Conservation (phyloP, 2,113 vertebrate genomes). For the Leptodactylus fuscus region DNA sequence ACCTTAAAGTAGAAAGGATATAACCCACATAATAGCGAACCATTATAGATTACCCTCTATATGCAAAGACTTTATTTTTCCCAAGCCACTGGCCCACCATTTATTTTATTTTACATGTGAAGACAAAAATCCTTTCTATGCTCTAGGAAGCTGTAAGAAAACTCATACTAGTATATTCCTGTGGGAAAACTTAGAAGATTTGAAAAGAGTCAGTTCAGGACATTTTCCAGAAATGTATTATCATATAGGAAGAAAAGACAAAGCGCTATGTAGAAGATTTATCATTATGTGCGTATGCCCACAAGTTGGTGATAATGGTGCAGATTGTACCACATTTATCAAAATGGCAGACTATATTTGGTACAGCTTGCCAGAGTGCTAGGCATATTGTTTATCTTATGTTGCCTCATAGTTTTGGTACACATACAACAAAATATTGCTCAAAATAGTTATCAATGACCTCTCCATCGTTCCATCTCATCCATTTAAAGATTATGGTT, state of each 20-base stretch:
- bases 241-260: background rate
- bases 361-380: background rate
- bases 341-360: background rate
- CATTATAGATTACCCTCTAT: background rate
- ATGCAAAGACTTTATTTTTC: background rate
- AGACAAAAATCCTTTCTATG: constrained; percentile 32
- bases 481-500: too few relatives aligned
- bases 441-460: too few relatives aligned
- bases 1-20: too few relatives aligned
- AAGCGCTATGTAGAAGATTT: background rate
- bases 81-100: background rate
- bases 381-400: background rate
- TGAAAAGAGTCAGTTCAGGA: constrained; percentile 20
- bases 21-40: background rate
- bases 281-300: background rate
- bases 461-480: too few relatives aligned
- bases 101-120: constrained; percentile 20
- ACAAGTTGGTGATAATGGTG: background rate
- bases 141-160: constrained; percentile 24
- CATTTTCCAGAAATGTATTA: background rate
- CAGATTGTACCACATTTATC: background rate
- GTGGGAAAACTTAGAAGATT: background rate
- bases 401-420: too few relatives aligned
- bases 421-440: too few relatives aligned
- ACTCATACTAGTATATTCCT: constrained; percentile 7